Conservation (phyloP, 2,113 vertebrate species). For the Strix uralensis region DNA sequence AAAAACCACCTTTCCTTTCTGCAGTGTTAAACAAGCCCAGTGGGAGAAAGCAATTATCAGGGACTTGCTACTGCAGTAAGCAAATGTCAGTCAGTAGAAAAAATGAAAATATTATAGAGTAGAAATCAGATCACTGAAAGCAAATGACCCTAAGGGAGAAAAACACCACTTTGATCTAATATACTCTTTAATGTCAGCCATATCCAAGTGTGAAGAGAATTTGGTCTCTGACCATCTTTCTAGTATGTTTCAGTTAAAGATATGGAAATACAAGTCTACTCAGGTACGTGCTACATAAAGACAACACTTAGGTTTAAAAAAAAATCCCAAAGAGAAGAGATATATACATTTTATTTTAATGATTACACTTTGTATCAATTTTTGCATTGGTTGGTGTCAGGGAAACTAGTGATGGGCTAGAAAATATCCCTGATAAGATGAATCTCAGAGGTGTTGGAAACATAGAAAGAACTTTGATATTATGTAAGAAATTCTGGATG, state of each 20-base stretch:
- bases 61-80: neutral
- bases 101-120: neutral
- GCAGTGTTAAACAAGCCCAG: neutral
- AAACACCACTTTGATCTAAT: neutral
- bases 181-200: neutral
- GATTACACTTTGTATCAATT: neutral
- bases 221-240: neutral
- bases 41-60: neutral
- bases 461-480: neutral
- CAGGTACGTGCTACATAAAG: neutral
- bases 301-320: neutral
- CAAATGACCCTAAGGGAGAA: neutral
- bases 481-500: neutral
- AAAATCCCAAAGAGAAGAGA: neutral
- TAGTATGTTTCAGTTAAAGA: neutral
- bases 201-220: neutral
- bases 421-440: neutral
- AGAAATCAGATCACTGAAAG: slow-evolving; percentile 2
- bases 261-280: neutral
- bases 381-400: neutral
- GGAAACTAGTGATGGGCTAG: neutral
- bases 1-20: neutral
- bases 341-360: neutral
- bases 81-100: neutral
- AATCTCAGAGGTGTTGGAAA: neutral